Evolutionary conservation across 2,888 invertebrate species (phyloP).

Genomic region (Melieria omissa): DNA sequence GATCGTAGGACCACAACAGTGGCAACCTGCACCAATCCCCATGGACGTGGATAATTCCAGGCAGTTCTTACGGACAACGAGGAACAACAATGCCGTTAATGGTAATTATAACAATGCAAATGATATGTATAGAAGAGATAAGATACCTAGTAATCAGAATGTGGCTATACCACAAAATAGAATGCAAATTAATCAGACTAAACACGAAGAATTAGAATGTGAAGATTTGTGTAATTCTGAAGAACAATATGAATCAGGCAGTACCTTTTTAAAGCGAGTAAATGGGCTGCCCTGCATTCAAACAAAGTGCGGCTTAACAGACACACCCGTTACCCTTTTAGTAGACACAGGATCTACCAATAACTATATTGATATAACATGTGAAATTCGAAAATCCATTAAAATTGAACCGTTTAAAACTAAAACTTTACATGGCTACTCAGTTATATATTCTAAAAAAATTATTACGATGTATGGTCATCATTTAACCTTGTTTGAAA

Average conservation of each 20-base stretch:
- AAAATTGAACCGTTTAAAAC: conserved; percentile 4
- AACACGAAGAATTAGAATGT: conserved; percentile 9
- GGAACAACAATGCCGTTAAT: too few species aligned
- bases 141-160: too few species aligned
- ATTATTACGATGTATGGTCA: not conserved
- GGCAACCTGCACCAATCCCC: too few species aligned
- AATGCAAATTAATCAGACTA: too few species aligned
- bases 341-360: too few species aligned
- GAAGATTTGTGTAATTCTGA: conserved; percentile 10
- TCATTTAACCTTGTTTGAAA: not conserved
- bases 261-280: conserved; percentile 7
- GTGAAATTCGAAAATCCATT: conserved; percentile 3
- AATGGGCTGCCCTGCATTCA: conserved; percentile 7
- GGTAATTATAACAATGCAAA: too few species aligned
- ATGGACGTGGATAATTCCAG: too few species aligned
- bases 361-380: conserved; percentile 7
- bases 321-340: conserved; percentile 4
- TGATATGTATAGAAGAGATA: too few species aligned
- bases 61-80: too few species aligned
- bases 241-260: conserved; percentile 18
- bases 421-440: conserved; percentile 3
- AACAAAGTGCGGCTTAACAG: conserved; percentile 15
- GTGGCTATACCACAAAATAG: too few species aligned
- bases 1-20: not conserved
- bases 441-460: conserved; percentile 17